Base-by-base conservation (phyloP, 2,113 vertebrate species). In the Anser brachyrhynchus region DNA sequence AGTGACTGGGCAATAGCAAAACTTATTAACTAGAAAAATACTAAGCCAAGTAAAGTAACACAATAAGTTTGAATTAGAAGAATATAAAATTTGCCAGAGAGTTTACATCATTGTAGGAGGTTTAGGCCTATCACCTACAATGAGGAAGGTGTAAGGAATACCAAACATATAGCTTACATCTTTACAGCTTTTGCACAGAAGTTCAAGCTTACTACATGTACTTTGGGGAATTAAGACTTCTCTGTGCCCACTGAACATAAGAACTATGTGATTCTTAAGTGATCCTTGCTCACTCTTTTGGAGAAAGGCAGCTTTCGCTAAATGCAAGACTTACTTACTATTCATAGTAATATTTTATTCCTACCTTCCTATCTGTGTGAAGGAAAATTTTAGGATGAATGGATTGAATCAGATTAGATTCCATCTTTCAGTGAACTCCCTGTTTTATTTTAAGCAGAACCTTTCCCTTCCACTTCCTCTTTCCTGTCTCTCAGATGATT, bases 191-290 rank as follows among this genome's bases (percentile, higher is more conserved):
- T 0, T 39, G 25, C 29, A 58, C 14, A 55, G 21, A 23, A 0
- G 2, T 13, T 8, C 11, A 13, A 31, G 11, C 26, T 73, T 23
- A 19, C 3, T 2, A 12, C 15, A 4, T 0, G 6, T 0, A 7
- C 10, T 49, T 33, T 5, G 7, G 70, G 54, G 10, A 76, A 90
- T 64, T 41, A 17, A 17, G 57, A 49, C 6, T n/a, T 25, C 39
- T 43, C 11, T 49, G 54, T 67, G 44, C 4, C 26, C 10, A 4
- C 19, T 64, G 77, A 84, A 46, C 22, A 3, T 6, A 29, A 67
- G 21, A 64, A 35, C 26, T 37, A 10, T 39, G n/a, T 33, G 14
- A 21, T 2, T 69, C 22, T 35, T 21, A 57, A 61, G 8, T 13
- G 43, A 67, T 33, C 29, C 15, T 54, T 75, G 21, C 37, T 75